Evolutionary conservation across 2,888 invertebrate species (phyloP).

Genomic region (Amiota minor): DNA sequence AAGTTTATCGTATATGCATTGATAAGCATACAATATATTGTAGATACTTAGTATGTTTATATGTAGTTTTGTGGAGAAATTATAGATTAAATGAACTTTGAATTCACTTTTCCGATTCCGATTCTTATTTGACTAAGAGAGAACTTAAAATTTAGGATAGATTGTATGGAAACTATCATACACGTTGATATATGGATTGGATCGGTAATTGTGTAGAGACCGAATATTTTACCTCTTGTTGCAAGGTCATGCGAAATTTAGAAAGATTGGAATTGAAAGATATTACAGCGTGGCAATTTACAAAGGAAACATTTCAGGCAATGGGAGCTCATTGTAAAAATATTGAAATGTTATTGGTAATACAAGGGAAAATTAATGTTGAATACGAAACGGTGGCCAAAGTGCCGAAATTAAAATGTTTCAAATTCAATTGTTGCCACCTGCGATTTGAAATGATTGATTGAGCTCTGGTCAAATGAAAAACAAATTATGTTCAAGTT

Average conservation of each 20-base stretch:
- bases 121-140: too few relatives aligned
- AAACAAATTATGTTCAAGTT: background rate
- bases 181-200: too few relatives aligned
- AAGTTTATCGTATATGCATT: too few relatives aligned
- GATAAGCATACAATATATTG: too few relatives aligned
- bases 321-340: background rate
- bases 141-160: too few relatives aligned
- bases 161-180: too few relatives aligned
- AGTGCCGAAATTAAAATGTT: conserved; percentile 4
- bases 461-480: background rate
- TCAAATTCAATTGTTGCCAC: background rate
- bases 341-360: background rate
- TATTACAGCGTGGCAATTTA: background rate
- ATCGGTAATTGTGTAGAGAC: background rate
- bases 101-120: too few relatives aligned
- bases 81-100: too few relatives aligned
- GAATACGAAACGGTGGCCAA: background rate
- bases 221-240: background rate
- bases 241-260: background rate
- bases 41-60: too few relatives aligned
- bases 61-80: too few relatives aligned
- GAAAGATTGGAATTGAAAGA: background rate
- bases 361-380: too few relatives aligned
- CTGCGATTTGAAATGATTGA: background rate
- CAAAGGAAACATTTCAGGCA: background rate